A percentile compares a stretch with the other conserved stretches of the same genome.
phyloP scores from a whole-genome alignment of 2,888 invertebrate species.

The Arrhopalites spinosus region DNA sequence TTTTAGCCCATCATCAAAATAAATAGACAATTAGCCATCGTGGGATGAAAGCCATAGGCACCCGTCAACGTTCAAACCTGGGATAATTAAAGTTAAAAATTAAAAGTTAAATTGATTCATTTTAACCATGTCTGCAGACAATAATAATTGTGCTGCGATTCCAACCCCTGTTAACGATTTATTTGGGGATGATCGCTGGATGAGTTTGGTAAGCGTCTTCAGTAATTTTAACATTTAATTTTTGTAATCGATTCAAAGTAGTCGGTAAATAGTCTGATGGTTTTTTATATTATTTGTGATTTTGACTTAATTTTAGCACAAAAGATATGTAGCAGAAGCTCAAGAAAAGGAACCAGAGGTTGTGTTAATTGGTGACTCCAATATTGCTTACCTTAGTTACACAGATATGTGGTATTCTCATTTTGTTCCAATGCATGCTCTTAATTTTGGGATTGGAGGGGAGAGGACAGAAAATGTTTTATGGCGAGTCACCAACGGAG shows the following conservation, averaged over 20 bases:
- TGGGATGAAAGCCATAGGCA: too few relatives aligned
- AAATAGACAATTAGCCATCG: too few relatives aligned
- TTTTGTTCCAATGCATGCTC: slow-evolving; percentile 88
- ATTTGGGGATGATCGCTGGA: slow-evolving; percentile 85
- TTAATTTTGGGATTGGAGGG: slow-evolving; percentile 87
- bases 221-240: not conserved
- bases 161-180: slow-evolving; percentile 74
- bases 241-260: not conserved
- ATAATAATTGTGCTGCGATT: slow-evolving; percentile 66
- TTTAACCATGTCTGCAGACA: slow-evolving; percentile 26
- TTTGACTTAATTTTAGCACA: slow-evolving; percentile 71
- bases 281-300: not conserved
- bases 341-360: slow-evolving; percentile 91
- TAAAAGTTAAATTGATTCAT: too few relatives aligned
- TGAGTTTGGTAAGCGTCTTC: slow-evolving; percentile 65
- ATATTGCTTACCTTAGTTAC: slow-evolving; percentile 79
- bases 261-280: too few relatives aligned
- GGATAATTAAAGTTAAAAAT: too few relatives aligned
- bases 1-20: too few relatives aligned
- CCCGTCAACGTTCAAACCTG: too few relatives aligned
- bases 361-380: slow-evolving; percentile 87
- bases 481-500: slow-evolving; percentile 88
- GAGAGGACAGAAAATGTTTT: slow-evolving; percentile 87
- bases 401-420: slow-evolving; percentile 63
- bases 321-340: slow-evolving; percentile 80